These are phyloP conservation scores for Megamerina dolium DNA, from an alignment of 2,888 invertebrate species.

Conservation along the genomic window DNA sequence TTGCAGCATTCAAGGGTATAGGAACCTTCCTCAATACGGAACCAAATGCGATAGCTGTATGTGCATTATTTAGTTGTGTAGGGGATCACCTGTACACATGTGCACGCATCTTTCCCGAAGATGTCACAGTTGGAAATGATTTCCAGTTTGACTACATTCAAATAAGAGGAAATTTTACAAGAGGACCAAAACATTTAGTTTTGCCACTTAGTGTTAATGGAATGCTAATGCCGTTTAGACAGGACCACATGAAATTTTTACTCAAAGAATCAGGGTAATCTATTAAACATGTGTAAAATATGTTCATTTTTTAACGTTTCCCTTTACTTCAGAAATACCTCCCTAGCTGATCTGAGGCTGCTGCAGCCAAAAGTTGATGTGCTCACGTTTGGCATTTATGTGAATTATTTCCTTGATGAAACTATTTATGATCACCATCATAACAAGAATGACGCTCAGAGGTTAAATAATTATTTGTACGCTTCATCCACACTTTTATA, in stretches of 20 bases:
- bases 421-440: conserved; percentile 9
- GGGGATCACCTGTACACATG: conserved; percentile 44
- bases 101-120: conserved; percentile 35
- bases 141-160: conserved; percentile 33
- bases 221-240: conserved; percentile 31
- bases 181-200: conserved; percentile 28
- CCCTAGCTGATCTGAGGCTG: conserved; percentile 7
- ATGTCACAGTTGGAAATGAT: conserved; percentile 23
- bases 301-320: too few species aligned
- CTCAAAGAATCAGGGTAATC: too few species aligned
- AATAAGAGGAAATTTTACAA: conserved; percentile 20
- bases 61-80: conserved; percentile 51
- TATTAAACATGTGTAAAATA: neutral
- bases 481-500: too few species aligned
- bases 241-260: too few species aligned
- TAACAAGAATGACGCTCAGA: too few species aligned
- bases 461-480: too few species aligned
- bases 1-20: conserved; percentile 33
- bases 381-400: conserved; percentile 23
- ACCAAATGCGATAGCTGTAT: conserved; percentile 49
- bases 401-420: conserved; percentile 18
- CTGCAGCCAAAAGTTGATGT: conserved; percentile 14
- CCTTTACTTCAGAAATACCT: conserved; percentile 2
- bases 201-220: conserved; percentile 40
- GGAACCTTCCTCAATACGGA: conserved; percentile 40